phyloP scores from a whole-genome alignment of 2,888 invertebrate species.

The Hydroisotoma schaefferi region DNA sequence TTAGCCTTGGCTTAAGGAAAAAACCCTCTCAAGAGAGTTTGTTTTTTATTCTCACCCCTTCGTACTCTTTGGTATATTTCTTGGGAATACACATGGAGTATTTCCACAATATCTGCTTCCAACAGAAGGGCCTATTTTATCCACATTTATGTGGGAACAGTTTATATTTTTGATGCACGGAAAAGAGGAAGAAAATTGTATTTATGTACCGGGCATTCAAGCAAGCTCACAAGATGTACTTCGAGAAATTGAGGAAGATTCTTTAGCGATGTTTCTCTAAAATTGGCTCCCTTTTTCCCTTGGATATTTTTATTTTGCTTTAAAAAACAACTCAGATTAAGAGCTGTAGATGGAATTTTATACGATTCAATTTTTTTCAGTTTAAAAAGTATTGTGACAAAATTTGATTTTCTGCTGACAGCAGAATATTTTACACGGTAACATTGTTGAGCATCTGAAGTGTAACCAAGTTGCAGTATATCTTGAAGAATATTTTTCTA shows the following conservation, averaged over 20 bases:
- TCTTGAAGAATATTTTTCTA: no score
- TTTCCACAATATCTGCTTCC: neutral
- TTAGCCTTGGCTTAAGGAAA: conserved; percentile 10
- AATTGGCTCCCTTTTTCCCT: no score
- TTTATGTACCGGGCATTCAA: neutral
- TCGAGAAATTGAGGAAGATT: neutral
- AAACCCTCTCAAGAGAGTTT: conserved; percentile 23
- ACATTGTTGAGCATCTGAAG: no score
- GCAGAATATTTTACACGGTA: no score
- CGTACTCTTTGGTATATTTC: conserved; percentile 1
- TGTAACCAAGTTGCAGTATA: no score
- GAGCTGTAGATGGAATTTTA: no score
- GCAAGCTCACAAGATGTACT: neutral
- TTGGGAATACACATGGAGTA: neutral
- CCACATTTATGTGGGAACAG: neutral
- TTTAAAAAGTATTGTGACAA: no score
- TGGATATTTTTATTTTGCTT: no score
- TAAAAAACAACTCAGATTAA: no score
- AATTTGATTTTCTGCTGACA: no score
- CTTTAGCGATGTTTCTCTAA: no score
- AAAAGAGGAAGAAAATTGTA: conserved; percentile 3
- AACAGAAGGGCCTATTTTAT: neutral
- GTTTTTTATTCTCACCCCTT: conserved; percentile 13
- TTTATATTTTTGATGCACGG: neutral
- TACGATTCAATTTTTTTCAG: no score